Evolutionary conservation across 2,113 vertebrate genomes (phyloP).

Genomic region (Pogona vitticeps): DNA sequence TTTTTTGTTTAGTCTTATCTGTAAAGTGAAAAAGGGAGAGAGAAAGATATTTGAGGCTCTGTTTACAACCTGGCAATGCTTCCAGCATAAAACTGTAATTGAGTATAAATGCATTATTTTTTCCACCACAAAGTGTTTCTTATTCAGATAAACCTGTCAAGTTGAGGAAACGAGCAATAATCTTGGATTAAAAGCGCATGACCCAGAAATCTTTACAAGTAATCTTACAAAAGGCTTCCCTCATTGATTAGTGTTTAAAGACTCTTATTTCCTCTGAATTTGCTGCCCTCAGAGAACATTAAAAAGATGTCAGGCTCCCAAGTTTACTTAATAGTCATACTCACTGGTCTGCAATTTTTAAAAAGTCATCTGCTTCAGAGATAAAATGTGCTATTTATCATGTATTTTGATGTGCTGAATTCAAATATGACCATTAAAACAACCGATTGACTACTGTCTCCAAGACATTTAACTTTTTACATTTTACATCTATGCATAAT

Average conservation of each 20-base stretch:
- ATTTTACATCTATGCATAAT: too few species aligned
- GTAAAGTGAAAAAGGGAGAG: neutral
- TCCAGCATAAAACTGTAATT: constrained; percentile 69
- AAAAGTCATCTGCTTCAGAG: too few species aligned
- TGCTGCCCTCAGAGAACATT: constrained; percentile 46
- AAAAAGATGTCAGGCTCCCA: constrained; percentile 37
- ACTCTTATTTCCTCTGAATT: constrained; percentile 52
- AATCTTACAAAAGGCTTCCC: constrained; percentile 55
- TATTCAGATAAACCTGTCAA: constrained; percentile 64
- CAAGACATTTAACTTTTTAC: too few species aligned
- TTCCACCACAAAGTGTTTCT: constrained; percentile 59
- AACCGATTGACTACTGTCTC: too few species aligned
- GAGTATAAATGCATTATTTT: constrained; percentile 63
- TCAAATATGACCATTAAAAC: too few species aligned
- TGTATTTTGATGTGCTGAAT: too few species aligned
- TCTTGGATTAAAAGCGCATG: constrained; percentile 51
- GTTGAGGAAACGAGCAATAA: constrained; percentile 61
- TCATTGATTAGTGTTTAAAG: constrained; percentile 61
- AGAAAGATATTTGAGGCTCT: constrained; percentile 18
- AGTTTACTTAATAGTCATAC: constrained; percentile 32
- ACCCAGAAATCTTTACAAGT: constrained; percentile 63
- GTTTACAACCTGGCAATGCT: constrained; percentile 58
- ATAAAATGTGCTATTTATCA: too few species aligned
- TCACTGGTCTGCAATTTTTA: too few species aligned
- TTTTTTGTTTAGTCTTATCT: constrained; percentile 29